Percentiles rank a stretch among this genome's conserved stretches.
These are phyloP conservation scores for Steinernema hermaphroditum DNA, from an alignment of 2,888 invertebrate genomes.

Conservation along the genomic window DNA sequence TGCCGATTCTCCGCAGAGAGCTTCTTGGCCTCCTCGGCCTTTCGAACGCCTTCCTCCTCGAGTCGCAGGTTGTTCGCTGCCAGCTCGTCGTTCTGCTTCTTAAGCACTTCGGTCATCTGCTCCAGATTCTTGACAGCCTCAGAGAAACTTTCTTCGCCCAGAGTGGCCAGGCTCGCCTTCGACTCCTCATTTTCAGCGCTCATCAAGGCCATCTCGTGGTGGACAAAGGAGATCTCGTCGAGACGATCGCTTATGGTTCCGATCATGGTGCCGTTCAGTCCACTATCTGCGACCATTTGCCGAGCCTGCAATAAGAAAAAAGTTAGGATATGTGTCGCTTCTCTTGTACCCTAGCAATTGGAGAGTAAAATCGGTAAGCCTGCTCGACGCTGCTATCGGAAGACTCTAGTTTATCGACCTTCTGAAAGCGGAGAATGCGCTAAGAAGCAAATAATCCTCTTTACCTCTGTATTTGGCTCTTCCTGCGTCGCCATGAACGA, in stretches of 20 bases:
- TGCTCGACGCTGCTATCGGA: background rate
- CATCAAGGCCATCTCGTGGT: conserved; percentile 12
- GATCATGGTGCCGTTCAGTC: background rate
- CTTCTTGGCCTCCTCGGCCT: background rate
- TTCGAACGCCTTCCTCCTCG: background rate
- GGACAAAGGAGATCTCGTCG: conserved; percentile 1
- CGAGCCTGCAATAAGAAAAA: background rate
- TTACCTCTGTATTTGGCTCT: too few species aligned
- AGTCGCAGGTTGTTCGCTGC: background rate
- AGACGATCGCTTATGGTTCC: background rate
- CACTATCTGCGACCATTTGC: background rate
- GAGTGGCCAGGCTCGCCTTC: background rate
- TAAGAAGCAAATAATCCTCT: too few species aligned
- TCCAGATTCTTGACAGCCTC: background rate
- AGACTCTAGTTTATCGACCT: background rate
- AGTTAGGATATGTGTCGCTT: background rate
- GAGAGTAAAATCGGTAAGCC: conserved; percentile 3
- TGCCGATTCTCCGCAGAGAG: background rate
- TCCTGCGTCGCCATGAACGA: too few species aligned
- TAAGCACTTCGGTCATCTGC: background rate
- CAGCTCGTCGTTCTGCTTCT: background rate
- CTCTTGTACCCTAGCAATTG: background rate
- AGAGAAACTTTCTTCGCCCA: background rate
- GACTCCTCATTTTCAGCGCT: background rate
- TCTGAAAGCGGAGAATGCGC: too few species aligned